These are phyloP conservation scores for Drosophila nr. perissopoda DNA, from an alignment of 2,888 invertebrate species.

Conservation along the genomic window DNA sequence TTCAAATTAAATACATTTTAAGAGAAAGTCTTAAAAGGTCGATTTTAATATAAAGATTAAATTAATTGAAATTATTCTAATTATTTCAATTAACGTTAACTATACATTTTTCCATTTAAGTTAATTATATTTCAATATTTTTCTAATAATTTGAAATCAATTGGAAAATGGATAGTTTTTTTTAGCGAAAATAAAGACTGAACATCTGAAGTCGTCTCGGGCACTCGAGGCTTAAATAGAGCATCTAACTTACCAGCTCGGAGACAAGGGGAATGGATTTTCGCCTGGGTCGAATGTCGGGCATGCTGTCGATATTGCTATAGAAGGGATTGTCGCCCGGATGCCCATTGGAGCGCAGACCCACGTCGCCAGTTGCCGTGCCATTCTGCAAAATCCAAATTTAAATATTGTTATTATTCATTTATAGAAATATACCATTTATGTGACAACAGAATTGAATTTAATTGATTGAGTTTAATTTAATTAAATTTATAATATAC, in stretches of 20 bases:
- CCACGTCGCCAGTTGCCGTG: conserved; percentile 91
- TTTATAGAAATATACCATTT: conserved; percentile 44
- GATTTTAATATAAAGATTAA: not conserved
- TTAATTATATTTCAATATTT: not conserved
- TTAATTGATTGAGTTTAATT: no score
- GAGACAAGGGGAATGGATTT: conserved; percentile 99
- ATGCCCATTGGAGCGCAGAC: conserved; percentile 93
- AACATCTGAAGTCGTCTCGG: not conserved
- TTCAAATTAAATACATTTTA: not conserved
- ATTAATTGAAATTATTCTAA: not conserved
- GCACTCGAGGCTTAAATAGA: not conserved
- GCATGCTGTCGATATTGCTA: conserved; percentile 99
- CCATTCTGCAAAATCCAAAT: conserved; percentile 88
- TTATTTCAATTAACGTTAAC: not conserved
- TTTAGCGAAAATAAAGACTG: not conserved
- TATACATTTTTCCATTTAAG: not conserved
- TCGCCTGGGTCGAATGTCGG: conserved; percentile 97
- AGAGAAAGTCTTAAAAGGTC: not conserved
- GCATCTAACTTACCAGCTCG: conserved; percentile 94
- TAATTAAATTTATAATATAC: not conserved
- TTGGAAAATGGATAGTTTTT: not conserved
- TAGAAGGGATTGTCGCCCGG: conserved; percentile 99
- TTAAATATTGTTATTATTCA: conserved; percentile 1
- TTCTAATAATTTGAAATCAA: not conserved
- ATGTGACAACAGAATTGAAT: no score